Conservation (phyloP, 2,888 invertebrate species). For the Ceratothoa steindachneri region DNA sequence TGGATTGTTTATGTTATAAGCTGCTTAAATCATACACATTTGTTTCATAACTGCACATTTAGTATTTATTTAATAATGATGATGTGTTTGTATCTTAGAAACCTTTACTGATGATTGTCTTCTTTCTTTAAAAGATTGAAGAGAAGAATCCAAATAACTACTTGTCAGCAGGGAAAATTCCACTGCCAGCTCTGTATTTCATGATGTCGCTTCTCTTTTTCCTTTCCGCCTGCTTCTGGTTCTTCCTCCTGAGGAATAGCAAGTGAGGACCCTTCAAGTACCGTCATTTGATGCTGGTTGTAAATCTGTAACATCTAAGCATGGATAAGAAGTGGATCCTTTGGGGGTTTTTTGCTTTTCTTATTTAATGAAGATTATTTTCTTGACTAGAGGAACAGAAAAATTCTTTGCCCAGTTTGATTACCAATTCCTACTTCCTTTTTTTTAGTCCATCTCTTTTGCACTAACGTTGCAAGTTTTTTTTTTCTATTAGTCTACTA, state of each 20-base stretch:
- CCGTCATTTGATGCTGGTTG: background rate
- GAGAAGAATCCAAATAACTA: slow-evolving; percentile 78
- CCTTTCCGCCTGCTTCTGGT: slow-evolving; percentile 85
- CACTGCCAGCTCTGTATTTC: slow-evolving; percentile 84
- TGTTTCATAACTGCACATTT: too few species aligned
- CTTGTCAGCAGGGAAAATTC: slow-evolving; percentile 93
- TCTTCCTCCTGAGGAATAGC: slow-evolving; percentile 76
- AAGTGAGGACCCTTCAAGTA: slow-evolving; percentile 61
- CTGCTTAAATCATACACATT: too few species aligned
- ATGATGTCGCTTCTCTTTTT: slow-evolving; percentile 87
- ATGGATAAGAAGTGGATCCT: background rate
- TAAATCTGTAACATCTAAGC: background rate
- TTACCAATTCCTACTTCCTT: too few species aligned
- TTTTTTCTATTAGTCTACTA: too few species aligned
- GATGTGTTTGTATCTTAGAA: too few species aligned
- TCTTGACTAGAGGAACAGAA: too few species aligned
- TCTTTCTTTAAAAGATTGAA: slow-evolving; percentile 60
- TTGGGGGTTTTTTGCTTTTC: background rate
- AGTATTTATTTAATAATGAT: too few species aligned
- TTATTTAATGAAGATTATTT: background rate
- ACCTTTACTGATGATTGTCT: background rate
- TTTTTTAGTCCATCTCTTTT: too few species aligned
- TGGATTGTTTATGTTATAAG: too few species aligned
- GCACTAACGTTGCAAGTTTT: too few species aligned
- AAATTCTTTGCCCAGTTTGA: too few species aligned